These are phyloP conservation scores for Tineola bisselliella DNA, from an alignment of 2,888 invertebrate species.

Conservation along the genomic window DNA sequence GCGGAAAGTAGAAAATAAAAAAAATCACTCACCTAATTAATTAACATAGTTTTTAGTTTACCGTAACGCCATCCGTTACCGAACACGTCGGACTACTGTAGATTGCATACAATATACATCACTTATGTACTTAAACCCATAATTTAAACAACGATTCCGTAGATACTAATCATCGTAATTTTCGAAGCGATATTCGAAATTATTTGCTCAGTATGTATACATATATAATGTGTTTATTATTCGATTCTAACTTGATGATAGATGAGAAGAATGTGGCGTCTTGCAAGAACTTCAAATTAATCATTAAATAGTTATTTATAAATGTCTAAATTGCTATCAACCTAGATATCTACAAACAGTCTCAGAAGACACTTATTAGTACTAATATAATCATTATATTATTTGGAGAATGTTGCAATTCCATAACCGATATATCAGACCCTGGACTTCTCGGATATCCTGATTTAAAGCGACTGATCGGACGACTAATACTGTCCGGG, in stretches of 20 bases:
- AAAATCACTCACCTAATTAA: slow-evolving; percentile 10
- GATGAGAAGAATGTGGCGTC: neutral
- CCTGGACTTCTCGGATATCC: slow-evolving; percentile 6
- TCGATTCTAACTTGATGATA: no score
- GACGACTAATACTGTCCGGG: slow-evolving; percentile 7
- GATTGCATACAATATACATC: neutral
- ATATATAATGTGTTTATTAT: no score
- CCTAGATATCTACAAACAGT: neutral
- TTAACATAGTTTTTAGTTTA: slow-evolving; percentile 11
- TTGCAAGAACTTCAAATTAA: neutral
- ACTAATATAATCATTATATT: neutral
- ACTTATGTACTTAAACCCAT: neutral
- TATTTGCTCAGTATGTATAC: no score
- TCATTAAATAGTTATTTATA: neutral
- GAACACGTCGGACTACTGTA: neutral
- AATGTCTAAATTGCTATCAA: neutral
- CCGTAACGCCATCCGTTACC: slow-evolving; percentile 10
- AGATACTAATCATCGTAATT: no score
- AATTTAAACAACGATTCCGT: neutral
- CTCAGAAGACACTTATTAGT: neutral
- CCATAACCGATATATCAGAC: slow-evolving; percentile 8
- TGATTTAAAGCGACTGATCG: neutral
- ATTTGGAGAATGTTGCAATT: slow-evolving; percentile 2
- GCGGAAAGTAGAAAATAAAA: neutral
- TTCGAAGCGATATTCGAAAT: no score